Conservation (phyloP, 2,888 invertebrate genomes). For the Plebejus argus region DNA sequence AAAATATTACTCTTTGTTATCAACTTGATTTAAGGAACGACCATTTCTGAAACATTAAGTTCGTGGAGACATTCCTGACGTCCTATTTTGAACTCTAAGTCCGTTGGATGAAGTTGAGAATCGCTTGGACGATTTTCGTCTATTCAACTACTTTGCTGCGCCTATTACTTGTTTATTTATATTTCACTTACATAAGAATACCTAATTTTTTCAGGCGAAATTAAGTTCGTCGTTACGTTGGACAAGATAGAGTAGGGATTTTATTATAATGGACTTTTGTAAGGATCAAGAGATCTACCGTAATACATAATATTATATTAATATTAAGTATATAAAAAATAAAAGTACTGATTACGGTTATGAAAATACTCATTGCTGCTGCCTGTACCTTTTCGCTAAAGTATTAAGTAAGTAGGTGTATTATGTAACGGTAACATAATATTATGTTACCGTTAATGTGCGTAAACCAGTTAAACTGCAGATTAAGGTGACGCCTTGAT, state of each 20-base stretch:
- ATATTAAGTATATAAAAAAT: too few relatives aligned
- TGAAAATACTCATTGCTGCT: too few relatives aligned
- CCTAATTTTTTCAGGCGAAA: conserved; percentile 14
- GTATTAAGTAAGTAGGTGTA: too few relatives aligned
- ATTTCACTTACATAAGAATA: conserved; percentile 26
- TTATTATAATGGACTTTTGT: background rate
- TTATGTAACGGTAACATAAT: too few relatives aligned
- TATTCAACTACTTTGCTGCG: conserved; percentile 8
- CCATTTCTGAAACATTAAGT: conserved; percentile 46
- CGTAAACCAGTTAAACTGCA: too few relatives aligned
- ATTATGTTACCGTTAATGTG: too few relatives aligned
- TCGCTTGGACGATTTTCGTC: background rate
- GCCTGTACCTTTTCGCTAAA: too few relatives aligned
- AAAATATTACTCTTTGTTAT: conserved; percentile 47
- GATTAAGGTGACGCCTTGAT: too few relatives aligned
- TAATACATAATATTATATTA: too few relatives aligned
- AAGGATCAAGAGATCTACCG: conserved; percentile 11
- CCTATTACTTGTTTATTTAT: conserved; percentile 28
- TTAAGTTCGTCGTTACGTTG: background rate
- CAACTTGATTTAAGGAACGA: conserved; percentile 48
- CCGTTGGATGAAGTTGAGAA: background rate
- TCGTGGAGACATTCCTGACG: conserved; percentile 35
- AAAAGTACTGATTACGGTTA: too few relatives aligned
- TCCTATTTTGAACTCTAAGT: conserved; percentile 13
- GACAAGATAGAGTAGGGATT: conserved; percentile 2